Conservation (phyloP, 2,888 invertebrate species). For the Odontomyia ornata region DNA sequence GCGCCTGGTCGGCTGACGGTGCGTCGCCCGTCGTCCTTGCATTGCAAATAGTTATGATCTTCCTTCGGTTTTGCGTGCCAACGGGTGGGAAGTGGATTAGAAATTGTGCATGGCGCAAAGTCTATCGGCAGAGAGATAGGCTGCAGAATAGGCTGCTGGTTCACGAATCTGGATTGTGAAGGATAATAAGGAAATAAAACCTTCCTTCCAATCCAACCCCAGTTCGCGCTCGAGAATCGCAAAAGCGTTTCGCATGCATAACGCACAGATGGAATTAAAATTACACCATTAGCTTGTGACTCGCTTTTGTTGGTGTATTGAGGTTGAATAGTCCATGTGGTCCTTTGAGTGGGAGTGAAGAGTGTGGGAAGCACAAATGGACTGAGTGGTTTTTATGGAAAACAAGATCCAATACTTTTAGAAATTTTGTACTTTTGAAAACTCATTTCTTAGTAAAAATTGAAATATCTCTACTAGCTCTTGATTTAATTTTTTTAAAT, state of each 20-base stretch:
- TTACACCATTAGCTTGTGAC: slow-evolving; percentile 17
- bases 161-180: slow-evolving; percentile 3
- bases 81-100: slow-evolving; percentile 34
- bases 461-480: too few relatives aligned
- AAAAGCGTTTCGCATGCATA: slow-evolving; percentile 41
- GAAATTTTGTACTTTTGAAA: too few relatives aligned
- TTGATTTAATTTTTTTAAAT: too few relatives aligned
- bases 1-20: neutral
- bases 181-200: slow-evolving; percentile 31
- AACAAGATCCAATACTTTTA: too few relatives aligned
- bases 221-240: neutral
- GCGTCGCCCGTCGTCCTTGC: slow-evolving; percentile 1
- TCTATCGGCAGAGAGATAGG: neutral
- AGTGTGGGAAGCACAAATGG: too few relatives aligned
- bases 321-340: neutral
- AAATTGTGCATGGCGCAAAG: neutral
- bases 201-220: slow-evolving; percentile 31
- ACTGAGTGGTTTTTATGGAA: too few relatives aligned
- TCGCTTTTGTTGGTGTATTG: neutral
- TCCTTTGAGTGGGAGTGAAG: neutral
- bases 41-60: neutral
- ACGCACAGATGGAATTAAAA: slow-evolving; percentile 44
- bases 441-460: too few relatives aligned
- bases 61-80: neutral
- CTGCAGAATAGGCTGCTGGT: slow-evolving; percentile 11